Evolutionary conservation across 1,140 invertebrate species (phyloP).

Genomic region (Melipona quadrifasciata): DNA sequence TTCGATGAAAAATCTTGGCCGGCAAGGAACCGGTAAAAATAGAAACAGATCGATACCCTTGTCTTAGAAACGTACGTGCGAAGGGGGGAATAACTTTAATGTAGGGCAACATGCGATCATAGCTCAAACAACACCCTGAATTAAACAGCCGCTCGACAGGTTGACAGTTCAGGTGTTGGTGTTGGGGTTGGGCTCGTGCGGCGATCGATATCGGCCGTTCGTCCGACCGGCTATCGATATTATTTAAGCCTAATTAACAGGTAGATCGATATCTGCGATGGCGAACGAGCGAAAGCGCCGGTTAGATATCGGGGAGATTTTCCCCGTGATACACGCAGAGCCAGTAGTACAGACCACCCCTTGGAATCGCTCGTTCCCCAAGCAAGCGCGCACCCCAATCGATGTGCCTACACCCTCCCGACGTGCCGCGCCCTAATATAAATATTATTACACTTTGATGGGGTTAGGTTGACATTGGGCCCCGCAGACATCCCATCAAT

Average conservation of each 20-base stretch:
- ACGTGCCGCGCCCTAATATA: constrained; percentile 79
- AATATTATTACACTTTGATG: constrained; percentile 82
- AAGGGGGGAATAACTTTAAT: constrained; percentile 43
- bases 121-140: constrained; percentile 11
- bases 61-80: constrained; percentile 22
- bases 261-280: constrained; percentile 63
- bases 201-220: constrained; percentile 21
- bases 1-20: background rate
- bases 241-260: constrained; percentile 53
- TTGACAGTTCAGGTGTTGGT: constrained; percentile 5
- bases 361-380: constrained; percentile 58
- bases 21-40: constrained; percentile 25
- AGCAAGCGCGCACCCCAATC: constrained; percentile 57
- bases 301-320: constrained; percentile 52
- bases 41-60: constrained; percentile 46
- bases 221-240: constrained; percentile 24
- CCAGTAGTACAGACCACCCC: constrained; percentile 43
- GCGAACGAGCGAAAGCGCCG: constrained; percentile 11
- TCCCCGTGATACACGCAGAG: constrained; percentile 63
- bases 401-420: constrained; percentile 71
- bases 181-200: background rate
- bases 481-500: constrained; percentile 61
- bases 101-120: constrained; percentile 51
- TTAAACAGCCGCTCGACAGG: constrained; percentile 5
- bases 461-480: constrained; percentile 80